Conservation (phyloP, 2,113 vertebrate genomes). For the Pristiophorus japonicus region DNA sequence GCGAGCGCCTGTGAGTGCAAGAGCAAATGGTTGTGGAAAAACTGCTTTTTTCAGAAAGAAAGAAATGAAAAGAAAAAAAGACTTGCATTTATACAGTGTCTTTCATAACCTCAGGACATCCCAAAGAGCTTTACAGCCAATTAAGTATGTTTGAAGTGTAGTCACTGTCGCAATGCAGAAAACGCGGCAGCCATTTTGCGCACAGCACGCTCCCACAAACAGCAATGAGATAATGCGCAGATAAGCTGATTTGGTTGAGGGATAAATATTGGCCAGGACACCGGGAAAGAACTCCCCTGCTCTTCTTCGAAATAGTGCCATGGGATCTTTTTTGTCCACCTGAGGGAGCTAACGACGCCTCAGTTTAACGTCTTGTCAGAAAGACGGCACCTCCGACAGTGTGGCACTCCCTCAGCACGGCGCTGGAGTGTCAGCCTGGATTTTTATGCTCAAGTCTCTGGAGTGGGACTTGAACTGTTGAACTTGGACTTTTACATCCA, state of each 20-base stretch:
- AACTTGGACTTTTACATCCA: no score
- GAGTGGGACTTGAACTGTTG: no score
- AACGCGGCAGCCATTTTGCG: neutral
- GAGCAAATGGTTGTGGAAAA: neutral
- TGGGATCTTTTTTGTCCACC: neutral
- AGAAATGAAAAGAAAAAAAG: neutral
- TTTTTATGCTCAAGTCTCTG: no score
- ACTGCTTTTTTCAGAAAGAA: neutral
- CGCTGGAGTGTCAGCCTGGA: no score
- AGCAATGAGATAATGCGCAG: neutral
- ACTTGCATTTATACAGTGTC: neutral
- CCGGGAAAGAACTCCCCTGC: neutral
- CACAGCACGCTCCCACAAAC: neutral
- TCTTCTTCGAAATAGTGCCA: neutral
- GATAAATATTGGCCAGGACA: neutral
- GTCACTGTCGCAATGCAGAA: neutral
- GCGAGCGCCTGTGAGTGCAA: neutral
- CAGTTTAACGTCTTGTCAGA: neutral
- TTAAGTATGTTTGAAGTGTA: neutral
- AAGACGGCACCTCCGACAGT: neutral
- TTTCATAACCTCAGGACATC: no score
- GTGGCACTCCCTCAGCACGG: no score
- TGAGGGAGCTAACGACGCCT: neutral
- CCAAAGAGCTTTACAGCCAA: neutral
- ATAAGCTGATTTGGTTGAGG: neutral